Evolutionary conservation across 1,140 invertebrate species (phyloP).

Genomic region (Pachyrhynchus sulphureomaculatus): DNA sequence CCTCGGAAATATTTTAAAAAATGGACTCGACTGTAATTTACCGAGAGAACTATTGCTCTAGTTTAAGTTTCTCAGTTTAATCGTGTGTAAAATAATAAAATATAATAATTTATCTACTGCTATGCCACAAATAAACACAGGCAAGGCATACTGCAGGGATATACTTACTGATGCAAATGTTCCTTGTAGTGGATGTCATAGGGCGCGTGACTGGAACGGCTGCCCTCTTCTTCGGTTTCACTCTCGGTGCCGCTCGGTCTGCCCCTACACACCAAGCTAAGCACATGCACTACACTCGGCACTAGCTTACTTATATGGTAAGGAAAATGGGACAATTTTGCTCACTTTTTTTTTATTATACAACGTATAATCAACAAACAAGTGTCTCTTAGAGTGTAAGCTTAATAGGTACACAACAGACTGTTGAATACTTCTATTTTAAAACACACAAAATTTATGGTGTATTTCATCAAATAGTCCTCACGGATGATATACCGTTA

Average conservation of each 20-base stretch:
- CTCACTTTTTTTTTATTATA: background rate
- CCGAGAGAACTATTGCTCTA: no score
- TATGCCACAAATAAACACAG: slow-evolving; percentile 7
- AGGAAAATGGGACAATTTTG: background rate
- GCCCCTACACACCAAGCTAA: slow-evolving; percentile 53
- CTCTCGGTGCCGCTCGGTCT: slow-evolving; percentile 54
- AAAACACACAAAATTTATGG: no score
- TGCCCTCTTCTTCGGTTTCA: slow-evolving; percentile 57
- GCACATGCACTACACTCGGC: slow-evolving; percentile 49
- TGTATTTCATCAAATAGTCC: no score
- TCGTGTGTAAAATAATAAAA: no score
- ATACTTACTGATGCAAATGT: slow-evolving; percentile 59
- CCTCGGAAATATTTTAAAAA: no score
- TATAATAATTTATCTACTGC: no score
- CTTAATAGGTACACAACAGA: no score
- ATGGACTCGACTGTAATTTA: no score
- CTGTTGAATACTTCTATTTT: no score
- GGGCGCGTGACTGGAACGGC: slow-evolving; percentile 41
- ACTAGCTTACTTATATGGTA: slow-evolving; percentile 13
- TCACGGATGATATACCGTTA: no score
- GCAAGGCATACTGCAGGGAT: slow-evolving; percentile 13
- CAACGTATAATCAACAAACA: slow-evolving; percentile 2
- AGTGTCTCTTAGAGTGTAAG: no score
- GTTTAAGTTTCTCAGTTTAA: no score
- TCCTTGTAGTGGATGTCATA: slow-evolving; percentile 48